Percentiles rank a stretch among this genome's conserved stretches.
phyloP scores from a whole-genome alignment of 2,113 vertebrate species.

The Pseudorectes ferrugineus region DNA sequence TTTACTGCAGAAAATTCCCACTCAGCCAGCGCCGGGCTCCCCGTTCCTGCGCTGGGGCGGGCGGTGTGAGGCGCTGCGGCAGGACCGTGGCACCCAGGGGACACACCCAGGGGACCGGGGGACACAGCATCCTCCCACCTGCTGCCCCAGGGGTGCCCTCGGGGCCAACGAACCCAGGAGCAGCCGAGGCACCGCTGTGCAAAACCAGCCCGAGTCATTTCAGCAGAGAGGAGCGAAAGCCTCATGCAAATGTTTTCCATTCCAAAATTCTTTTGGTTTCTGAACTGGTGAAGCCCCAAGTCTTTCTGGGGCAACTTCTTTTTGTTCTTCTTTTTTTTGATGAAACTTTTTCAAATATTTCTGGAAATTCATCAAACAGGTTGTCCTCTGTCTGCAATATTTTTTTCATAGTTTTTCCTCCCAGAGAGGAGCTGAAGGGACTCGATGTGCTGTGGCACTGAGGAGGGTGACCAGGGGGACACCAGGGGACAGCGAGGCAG shows the following conservation, averaged over 20 bases:
- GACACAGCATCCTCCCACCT: fast-evolving
- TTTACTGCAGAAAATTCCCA: background rate
- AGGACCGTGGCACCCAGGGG: background rate
- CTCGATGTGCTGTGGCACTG: fast-evolving
- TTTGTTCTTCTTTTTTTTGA: background rate
- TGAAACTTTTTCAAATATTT: background rate
- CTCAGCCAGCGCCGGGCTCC: background rate
- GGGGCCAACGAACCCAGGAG: background rate
- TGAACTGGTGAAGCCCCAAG: background rate
- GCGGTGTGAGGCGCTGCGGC: background rate
- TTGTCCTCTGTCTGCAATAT: background rate
- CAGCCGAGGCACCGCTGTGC: background rate
- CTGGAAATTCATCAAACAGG: background rate
- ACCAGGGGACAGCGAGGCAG: background rate
- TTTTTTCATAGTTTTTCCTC: background rate
- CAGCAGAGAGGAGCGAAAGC: background rate
- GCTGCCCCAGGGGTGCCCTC: background rate
- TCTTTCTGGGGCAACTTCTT: background rate
- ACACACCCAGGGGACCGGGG: fast-evolving
- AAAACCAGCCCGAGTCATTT: background rate
- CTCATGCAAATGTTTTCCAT: background rate
- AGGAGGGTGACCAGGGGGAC: background rate
- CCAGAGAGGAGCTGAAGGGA: background rate
- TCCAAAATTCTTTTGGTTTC: background rate
- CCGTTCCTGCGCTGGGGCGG: fast-evolving